Base-by-base conservation (phyloP, 2,113 vertebrate genomes). In the Phrynosoma platyrhinos region DNA sequence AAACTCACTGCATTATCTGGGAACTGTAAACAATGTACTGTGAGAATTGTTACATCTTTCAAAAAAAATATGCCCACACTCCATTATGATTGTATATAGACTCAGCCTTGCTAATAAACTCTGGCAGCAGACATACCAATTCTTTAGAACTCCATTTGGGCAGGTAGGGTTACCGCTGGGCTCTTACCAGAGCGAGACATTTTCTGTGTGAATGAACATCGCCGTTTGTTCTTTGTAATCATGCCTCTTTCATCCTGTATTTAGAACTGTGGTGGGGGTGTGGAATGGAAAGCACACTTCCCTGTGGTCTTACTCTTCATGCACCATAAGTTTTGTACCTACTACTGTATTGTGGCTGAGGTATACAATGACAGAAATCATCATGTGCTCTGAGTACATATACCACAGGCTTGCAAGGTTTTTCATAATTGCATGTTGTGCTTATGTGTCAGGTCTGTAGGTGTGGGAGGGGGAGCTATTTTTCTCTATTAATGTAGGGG, bases 1-100 rank as follows among this genome's bases (percentile, higher is more conserved):
- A 93, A 92, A 90, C 88, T 0, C 8, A 93, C 90, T 83, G 88
- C 93, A 95, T 94, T 86, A 90, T 94, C 92, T 95, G 90, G 84
- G 76, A 89, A 92, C 91, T 72, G 92, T 36, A 88, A 96, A 91
- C 93, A 94, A 94, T 87, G 87, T 91, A 91, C 90, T 94, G 62
- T 94, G 90, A 91, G 93, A 95, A 94, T 92, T 89, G 93, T 93
- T 76, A 78, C 55, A 91, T 86, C 80, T 87, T 87, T 90, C 36
- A 7, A 47, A 2, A 30, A 30, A 88, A 14, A 9, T 23, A 87
- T 92, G 62, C 93, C 90, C 93, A 94, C 93, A 91, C 83, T 84
- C 71, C 90, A 86, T 86, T 91, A 64, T 82, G 90, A 87, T 85
- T 86, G 71, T 92, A 88, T 92, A 93, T 93, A 94, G 91, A 91